Evolutionary conservation across 2,797 vertebrate genomes (phyloP), one percentile per base, ranked within the genome.

Genomic region (Chrosomus eos): DNA sequence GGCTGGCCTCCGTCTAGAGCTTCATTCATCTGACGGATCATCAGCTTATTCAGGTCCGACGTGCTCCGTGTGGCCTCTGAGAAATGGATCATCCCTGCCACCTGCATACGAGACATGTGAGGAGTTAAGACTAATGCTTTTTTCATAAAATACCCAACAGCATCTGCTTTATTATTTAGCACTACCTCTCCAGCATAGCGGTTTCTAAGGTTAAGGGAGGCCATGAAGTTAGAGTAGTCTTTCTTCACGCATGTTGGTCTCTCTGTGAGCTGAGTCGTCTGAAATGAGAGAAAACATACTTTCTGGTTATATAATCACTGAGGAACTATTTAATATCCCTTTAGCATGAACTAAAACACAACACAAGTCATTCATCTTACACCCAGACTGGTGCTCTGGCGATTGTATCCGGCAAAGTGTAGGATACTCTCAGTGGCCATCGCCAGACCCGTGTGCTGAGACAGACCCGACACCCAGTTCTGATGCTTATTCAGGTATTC

Each of bases 151-250:
- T 1, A 38, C 23, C 13, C 40, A 64, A 14, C 31, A 21, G 53
- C 14, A 3, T 19, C 33, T n/a, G 31, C 18, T 48, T 80, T 68
- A 68, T 40, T 23, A 45, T 36, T 48, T 7, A 26, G 23, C 62
- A 26, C 81, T 81, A 98, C 98, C 96, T 99, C 98, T 92, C 98
- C 98, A 0, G 98, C 97, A 0, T 99, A 99, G 89, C 98, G 96
- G 91, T 99, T 99, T 74, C 98, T 96, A 88, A 99, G 91, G 90
- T 98, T 99, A 51, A 99, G 96, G 19, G 98, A 99, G 8, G 97
- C 97, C 98, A 99, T 99, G 93, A 99, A 99, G 93, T 97, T 99
- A 53, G 98, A 99, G 90, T 99, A 99, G 89, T 99, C 98, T 89
- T 98, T 99, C 94, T 98, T 99, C 84, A 99, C 97, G 55, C 98